A percentile compares a stretch with the other conserved stretches of the same genome.
phyloP scores from a whole-genome alignment of 2,797 vertebrate genomes.

The Buphagus erythrorhynchus region DNA sequence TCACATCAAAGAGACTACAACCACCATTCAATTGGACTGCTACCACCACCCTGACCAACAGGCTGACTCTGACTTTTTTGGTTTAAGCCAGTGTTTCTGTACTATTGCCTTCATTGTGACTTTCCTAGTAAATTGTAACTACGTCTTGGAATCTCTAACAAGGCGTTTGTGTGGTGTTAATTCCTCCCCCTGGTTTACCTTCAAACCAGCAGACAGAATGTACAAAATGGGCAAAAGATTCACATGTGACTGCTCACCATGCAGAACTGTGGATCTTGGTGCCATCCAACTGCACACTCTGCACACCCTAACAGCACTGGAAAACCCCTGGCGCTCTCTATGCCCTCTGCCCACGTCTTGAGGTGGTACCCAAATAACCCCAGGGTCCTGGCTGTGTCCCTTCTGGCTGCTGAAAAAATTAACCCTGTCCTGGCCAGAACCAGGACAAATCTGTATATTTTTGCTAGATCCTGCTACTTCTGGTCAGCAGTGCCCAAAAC shows the following conservation, averaged over 20 bases:
- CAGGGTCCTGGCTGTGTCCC: neutral
- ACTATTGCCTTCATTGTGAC: neutral
- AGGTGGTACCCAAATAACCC: neutral
- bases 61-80: neutral
- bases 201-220: neutral
- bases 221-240: neutral
- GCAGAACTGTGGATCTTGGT: neutral
- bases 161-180: neutral
- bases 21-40: neutral
- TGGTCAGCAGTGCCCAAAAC: neutral
- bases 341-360: neutral
- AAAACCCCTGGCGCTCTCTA: neutral
- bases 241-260: neutral
- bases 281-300: neutral
- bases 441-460: neutral
- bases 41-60: neutral
- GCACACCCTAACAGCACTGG: neutral
- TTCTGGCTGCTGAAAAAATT: neutral
- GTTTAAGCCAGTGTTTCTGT: neutral
- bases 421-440: neutral
- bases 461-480: neutral
- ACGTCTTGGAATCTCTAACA: neutral
- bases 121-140: neutral
- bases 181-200: neutral
- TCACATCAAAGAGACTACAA: rapidly evolving